These are phyloP conservation scores for Varroa destructor DNA, from an alignment of 1,140 invertebrate species.

Conservation along the genomic window DNA sequence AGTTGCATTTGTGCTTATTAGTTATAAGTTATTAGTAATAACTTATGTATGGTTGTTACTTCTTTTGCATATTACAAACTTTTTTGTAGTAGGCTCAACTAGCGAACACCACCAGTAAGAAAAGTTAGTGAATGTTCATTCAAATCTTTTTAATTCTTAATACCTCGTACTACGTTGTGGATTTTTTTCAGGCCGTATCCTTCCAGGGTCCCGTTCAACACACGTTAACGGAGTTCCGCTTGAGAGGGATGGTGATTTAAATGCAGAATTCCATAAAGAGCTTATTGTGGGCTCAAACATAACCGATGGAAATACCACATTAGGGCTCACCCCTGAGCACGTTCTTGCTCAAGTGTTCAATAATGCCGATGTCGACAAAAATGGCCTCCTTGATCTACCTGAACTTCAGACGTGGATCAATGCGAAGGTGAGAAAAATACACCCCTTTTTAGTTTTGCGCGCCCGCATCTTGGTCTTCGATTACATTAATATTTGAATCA, in stretches of 20 bases:
- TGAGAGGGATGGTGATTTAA: slow-evolving; percentile 34
- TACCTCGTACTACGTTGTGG: no score
- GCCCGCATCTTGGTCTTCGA: no score
- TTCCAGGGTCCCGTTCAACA: slow-evolving; percentile 4
- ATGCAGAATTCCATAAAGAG: slow-evolving; percentile 34
- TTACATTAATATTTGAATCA: no score
- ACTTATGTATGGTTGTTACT: no score
- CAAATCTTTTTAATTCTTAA: no score
- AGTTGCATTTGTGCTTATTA: no score
- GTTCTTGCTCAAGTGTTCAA: slow-evolving; percentile 39
- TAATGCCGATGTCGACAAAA: slow-evolving; percentile 41
- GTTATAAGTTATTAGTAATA: no score
- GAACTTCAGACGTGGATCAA: slow-evolving; percentile 29
- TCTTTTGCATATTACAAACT: no score
- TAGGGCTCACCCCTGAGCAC: slow-evolving; percentile 30
- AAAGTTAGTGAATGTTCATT: no score
- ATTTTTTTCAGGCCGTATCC: not conserved
- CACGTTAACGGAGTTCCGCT: slow-evolving; percentile 33
- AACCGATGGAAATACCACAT: slow-evolving; percentile 28
- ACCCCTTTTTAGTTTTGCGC: not conserved
- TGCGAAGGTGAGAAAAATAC: slow-evolving; percentile 29
- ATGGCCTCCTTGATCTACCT: slow-evolving; percentile 36
- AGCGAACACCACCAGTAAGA: no score
- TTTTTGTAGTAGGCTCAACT: no score
- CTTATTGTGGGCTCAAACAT: slow-evolving; percentile 31